Conservation (phyloP, 1,140 invertebrate species). For the Paralvinella palmiformis region DNA sequence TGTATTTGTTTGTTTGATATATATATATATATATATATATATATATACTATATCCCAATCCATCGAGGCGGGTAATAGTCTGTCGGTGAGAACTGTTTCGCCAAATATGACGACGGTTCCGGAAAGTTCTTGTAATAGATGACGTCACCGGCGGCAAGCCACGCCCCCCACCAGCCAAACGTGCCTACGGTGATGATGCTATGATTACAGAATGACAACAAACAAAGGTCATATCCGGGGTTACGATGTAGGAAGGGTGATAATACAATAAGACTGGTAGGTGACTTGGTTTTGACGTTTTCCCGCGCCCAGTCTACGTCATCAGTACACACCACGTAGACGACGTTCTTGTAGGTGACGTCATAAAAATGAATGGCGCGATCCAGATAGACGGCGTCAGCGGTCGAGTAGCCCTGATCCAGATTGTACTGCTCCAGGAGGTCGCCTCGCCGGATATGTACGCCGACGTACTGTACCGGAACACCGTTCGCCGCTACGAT, state of each 20-base stretch:
- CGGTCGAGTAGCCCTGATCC: constrained; percentile 23
- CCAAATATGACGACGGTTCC: background rate
- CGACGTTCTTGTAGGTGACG: constrained; percentile 18
- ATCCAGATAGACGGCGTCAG: constrained; percentile 19
- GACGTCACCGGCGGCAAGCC: constrained; percentile 24
- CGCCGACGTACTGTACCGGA: constrained; percentile 11
- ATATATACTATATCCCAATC: constrained; percentile 16
- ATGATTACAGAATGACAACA: constrained; percentile 51
- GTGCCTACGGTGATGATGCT: constrained; percentile 24
- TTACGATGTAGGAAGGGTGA: background rate
- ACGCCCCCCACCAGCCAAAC: constrained; percentile 30
- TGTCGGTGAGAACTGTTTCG: constrained; percentile 3
- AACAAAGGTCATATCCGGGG: constrained; percentile 54
- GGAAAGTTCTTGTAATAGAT: constrained; percentile 23
- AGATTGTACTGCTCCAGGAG: constrained; percentile 8
- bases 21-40: background rate
- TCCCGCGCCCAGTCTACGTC: constrained; percentile 26
- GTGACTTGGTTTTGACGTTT: constrained; percentile 1
- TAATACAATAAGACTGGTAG: constrained; percentile 1
- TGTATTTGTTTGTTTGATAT: too few species aligned
- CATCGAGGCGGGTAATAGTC: constrained; percentile 21
- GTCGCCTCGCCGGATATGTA: constrained; percentile 19
- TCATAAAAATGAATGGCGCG: constrained; percentile 25
- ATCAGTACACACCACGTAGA: constrained; percentile 32
- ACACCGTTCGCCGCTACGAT: background rate